Base-by-base conservation (phyloP, 2,888 invertebrate genomes). In the Stenurella melanura region DNA sequence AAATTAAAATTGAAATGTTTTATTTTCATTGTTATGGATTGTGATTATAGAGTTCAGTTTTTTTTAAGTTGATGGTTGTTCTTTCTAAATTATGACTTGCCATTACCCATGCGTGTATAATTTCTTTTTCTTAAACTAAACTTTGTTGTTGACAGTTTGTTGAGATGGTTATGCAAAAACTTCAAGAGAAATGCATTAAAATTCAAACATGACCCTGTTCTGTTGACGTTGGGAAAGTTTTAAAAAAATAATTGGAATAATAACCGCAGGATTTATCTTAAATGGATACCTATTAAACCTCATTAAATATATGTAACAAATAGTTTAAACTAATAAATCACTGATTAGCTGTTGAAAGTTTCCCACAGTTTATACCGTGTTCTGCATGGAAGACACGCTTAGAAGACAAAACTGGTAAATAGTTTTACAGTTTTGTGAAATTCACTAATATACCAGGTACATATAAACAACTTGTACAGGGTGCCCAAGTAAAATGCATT, bases 231-330 rank as follows among this genome's bases (percentile, higher is more conserved):
- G 58, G 58, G 58, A 58, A 56, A 58, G 58, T 19, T 21, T 21
- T 12, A n/a, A n/a, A 50, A 21, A 18, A 21, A 17, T 58, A 58
- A 58, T 58, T 58, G 58, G 58, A 58, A 58, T 58, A 58, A 18
- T 12, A 58, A 19, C 12, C 19, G 15, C 6, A 11, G 2, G 12
- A 58, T 58, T 18, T 19, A 18, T 18, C 11, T 19, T 21, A 19
- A 58, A 58, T 58, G 18, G 58, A 58, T 21, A 58, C 58, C 58
- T 58, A 58, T 58, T 58, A 21, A 58, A 18, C 58, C 19, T 58
- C 11, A 58, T 58, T 58, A 21, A 18, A 18, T n/a, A 17, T 17
- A 56, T 17, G 1, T 58, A 58, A 9, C 58, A 21, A 21, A 58
- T 58, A 19, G 19, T 58, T 50, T 10, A 9, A 58, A 58, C 58